Evolutionary conservation across 2,113 vertebrate species (phyloP).

Genomic region (Hippoglossus stenolepis): DNA sequence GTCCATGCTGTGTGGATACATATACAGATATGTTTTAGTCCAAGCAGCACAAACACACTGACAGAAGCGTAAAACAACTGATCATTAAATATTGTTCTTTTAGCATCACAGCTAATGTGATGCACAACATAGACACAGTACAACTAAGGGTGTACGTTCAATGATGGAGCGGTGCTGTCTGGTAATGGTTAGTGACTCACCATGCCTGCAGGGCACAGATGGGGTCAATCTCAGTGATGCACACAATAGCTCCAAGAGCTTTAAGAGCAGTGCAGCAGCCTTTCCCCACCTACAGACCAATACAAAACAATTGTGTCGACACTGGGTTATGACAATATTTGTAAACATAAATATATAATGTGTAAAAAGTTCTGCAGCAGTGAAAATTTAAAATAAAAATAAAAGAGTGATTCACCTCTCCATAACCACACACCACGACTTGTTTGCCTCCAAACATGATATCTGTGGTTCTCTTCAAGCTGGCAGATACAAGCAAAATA

Average conservation of each 20-base stretch:
- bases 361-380: not conserved
- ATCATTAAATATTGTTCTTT: not conserved
- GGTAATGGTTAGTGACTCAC: constrained; percentile 80
- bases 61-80: not conserved
- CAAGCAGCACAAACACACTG: not conserved
- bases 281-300: constrained; percentile 89
- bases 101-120: not conserved
- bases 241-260: constrained; percentile 95
- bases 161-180: constrained; percentile 8
- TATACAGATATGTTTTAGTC: not conserved
- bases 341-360: constrained; percentile 2
- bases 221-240: constrained; percentile 97
- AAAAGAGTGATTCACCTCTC: constrained; percentile 88
- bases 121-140: constrained; percentile 3
- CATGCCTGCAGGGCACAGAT: constrained; percentile 98
- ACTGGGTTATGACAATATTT: not conserved
- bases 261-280: constrained; percentile 98
- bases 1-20: constrained; percentile 89
- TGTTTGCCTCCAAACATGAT: constrained; percentile 99
- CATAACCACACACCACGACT: constrained; percentile 97
- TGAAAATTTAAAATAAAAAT: not conserved
- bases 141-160: not conserved
- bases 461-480: constrained; percentile 98
- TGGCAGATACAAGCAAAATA: constrained; percentile 60
- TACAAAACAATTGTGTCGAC: no score